Conservation (phyloP, 2,888 invertebrate genomes). For the Rotaria magnacalcarata region DNA sequence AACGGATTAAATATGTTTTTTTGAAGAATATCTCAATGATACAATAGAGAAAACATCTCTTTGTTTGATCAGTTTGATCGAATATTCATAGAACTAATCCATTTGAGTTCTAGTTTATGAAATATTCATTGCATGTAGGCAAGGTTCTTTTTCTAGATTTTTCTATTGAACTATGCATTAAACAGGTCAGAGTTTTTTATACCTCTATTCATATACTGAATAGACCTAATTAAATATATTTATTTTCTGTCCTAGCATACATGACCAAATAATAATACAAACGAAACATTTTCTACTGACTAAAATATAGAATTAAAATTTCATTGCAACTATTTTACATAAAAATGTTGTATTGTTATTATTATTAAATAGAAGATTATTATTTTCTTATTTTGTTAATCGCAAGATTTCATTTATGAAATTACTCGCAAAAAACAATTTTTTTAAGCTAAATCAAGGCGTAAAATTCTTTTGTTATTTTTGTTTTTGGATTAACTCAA, state of each 20-base stretch:
- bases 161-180: too few species aligned
- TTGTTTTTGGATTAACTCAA: too few species aligned
- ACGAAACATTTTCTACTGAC: neutral
- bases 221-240: neutral
- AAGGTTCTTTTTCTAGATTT: neutral
- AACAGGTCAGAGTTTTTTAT: too few species aligned
- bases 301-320: neutral
- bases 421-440: too few species aligned
- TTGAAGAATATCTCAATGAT: neutral
- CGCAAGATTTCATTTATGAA: too few species aligned
- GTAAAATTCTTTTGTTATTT: too few species aligned
- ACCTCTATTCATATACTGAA: neutral
- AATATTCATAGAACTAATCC: neutral
- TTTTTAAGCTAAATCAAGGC: too few species aligned
- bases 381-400: too few species aligned
- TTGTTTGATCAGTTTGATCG: neutral
- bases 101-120: conserved; percentile 3
- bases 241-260: neutral
- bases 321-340: neutral
- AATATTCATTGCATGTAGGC: neutral
- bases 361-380: too few species aligned
- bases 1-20: too few species aligned
- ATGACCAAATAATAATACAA: neutral
- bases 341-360: neutral
- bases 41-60: neutral